These are phyloP conservation scores for Suncus etruscus DNA, from an alignment of 2,113 vertebrate genomes.

Conservation along the genomic window DNA sequence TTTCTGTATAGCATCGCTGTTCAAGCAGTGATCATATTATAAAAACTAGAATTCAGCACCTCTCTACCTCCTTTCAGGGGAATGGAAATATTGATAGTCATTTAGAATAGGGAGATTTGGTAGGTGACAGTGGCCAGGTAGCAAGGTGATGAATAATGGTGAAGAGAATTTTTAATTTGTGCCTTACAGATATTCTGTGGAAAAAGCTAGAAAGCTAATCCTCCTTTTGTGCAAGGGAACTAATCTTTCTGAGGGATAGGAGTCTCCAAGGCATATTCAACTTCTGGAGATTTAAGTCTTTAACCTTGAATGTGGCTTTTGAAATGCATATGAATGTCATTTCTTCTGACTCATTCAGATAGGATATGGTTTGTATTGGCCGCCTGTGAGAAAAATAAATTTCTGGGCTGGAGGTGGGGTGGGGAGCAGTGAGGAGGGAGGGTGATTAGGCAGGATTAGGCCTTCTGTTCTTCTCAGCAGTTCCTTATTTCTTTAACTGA, in stretches of 20 bases:
- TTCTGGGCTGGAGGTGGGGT: not conserved
- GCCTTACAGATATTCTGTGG: not conserved
- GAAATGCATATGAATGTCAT: not conserved
- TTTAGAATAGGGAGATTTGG: not conserved
- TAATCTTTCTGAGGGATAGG: not conserved
- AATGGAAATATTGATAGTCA: not conserved
- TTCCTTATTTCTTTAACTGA: not conserved
- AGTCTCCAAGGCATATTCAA: not conserved
- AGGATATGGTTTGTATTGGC: not conserved
- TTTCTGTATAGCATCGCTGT: not conserved
- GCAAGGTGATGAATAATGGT: not conserved
- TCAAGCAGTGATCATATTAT: not conserved
- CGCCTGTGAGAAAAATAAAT: not conserved
- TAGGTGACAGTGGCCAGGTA: not conserved
- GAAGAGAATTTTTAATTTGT: not conserved
- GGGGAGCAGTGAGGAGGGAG: not conserved
- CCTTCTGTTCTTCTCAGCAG: not conserved
- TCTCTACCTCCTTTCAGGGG: not conserved
- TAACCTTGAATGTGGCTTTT: slow-evolving; percentile 20
- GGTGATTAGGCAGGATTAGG: not conserved
- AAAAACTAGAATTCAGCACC: not conserved
- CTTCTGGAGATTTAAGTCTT: slow-evolving; percentile 31
- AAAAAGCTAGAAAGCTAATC: not conserved
- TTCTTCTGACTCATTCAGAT: slow-evolving; percentile 39
- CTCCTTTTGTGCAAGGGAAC: fast-evolving